Evolutionary conservation across 2,888 invertebrate species (phyloP).

Genomic region (Amphipoea oculea): DNA sequence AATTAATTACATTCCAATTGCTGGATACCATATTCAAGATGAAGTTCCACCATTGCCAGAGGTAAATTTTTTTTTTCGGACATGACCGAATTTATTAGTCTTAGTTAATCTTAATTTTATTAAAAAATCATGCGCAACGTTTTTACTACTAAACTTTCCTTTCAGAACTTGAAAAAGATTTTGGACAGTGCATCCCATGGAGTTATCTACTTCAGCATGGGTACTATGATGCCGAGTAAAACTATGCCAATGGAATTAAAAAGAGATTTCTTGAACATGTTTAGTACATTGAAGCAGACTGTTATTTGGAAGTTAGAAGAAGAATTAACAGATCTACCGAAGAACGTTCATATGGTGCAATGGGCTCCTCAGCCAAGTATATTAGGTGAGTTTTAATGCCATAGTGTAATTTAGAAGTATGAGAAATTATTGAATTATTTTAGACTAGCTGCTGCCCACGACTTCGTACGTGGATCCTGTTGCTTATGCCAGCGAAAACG

Average conservation of each 20-base stretch:
- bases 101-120: no score
- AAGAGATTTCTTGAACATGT: slow-evolving; percentile 75
- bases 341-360: slow-evolving; percentile 80
- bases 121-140: background rate
- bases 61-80: slow-evolving; percentile 59
- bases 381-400: slow-evolving; percentile 72
- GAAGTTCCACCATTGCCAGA: slow-evolving; percentile 74
- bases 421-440: no score
- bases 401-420: background rate
- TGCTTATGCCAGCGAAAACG: no score
- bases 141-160: background rate
- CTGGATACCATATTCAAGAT: slow-evolving; percentile 79
- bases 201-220: slow-evolving; percentile 87
- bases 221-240: slow-evolving; percentile 79
- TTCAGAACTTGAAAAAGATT: slow-evolving; percentile 61
- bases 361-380: slow-evolving; percentile 85
- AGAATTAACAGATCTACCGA: slow-evolving; percentile 70
- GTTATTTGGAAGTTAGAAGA: slow-evolving; percentile 87
- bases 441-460: no score
- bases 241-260: slow-evolving; percentile 76
- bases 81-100: background rate
- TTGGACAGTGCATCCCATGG: slow-evolving; percentile 82
- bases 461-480: no score
- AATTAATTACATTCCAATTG: slow-evolving; percentile 75
- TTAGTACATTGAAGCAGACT: slow-evolving; percentile 81